Conservation (phyloP, 2,797 vertebrate genomes). For the Distichodus sexfasciatus region DNA sequence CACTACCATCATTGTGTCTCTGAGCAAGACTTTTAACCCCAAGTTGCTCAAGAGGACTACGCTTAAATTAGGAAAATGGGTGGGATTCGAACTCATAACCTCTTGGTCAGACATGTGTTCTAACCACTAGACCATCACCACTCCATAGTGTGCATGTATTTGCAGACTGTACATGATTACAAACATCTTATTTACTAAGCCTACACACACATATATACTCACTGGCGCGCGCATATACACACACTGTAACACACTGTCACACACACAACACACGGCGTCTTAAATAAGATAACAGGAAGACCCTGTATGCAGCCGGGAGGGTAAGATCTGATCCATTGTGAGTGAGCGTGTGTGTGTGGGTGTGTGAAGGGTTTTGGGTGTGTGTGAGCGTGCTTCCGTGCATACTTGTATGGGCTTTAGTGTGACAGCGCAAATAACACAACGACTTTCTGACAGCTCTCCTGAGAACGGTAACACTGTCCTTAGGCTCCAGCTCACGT, state of each 20-base stretch:
- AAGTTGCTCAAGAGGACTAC: too few relatives aligned
- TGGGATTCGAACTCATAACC: too few relatives aligned
- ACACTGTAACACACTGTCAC: constrained; percentile 12
- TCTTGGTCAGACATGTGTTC: too few relatives aligned
- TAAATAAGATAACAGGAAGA: constrained; percentile 50
- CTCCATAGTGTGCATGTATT: too few relatives aligned
- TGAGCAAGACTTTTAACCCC: too few relatives aligned
- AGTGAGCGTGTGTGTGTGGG: constrained; percentile 22
- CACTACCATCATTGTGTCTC: too few relatives aligned
- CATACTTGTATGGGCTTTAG: constrained; percentile 23
- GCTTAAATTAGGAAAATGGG: too few relatives aligned
- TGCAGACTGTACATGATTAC: neutral
- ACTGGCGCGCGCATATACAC: neutral
- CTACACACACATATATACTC: constrained; percentile 44
- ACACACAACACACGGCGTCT: constrained; percentile 9
- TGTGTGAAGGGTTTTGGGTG: constrained; percentile 29
- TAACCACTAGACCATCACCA: too few relatives aligned
- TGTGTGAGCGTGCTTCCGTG: constrained; percentile 28
- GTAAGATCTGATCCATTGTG: constrained; percentile 37
- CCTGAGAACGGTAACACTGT: neutral
- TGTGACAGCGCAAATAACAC: constrained; percentile 44
- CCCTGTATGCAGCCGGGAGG: constrained; percentile 20
- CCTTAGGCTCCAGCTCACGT: neutral
- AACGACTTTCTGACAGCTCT: constrained; percentile 5
- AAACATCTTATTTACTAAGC: neutral